These are phyloP conservation scores for Maccullochella peelii DNA, from an alignment of 2,113 vertebrate species.

Conservation along the genomic window DNA sequence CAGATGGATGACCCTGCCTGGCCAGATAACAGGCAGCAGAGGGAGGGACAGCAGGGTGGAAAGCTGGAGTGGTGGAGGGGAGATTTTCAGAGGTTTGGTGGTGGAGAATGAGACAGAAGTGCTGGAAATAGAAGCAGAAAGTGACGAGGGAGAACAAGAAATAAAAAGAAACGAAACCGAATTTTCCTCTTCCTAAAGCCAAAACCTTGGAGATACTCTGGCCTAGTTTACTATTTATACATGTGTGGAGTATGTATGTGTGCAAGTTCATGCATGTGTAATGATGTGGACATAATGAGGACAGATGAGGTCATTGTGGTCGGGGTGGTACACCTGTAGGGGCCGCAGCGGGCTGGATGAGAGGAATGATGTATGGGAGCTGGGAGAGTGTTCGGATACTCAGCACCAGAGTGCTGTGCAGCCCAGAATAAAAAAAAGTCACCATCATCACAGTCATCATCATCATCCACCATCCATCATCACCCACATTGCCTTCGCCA, in stretches of 20 bases:
- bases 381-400: conserved; percentile 9
- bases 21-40: conserved; percentile 46
- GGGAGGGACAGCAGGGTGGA: conserved; percentile 4
- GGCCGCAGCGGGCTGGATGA: conserved; percentile 28
- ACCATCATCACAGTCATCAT: conserved; percentile 54
- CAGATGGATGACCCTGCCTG: conserved; percentile 61
- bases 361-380: conserved; percentile 60
- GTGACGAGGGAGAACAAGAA: not conserved
- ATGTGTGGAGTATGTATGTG: conserved; percentile 28
- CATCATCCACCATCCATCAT: conserved; percentile 55
- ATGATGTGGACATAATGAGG: conserved; percentile 73
- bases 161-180: conserved; percentile 16
- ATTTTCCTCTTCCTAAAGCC: conserved; percentile 5
- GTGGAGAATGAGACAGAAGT: not conserved
- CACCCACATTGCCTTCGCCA: conserved; percentile 37
- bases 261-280: conserved; percentile 48
- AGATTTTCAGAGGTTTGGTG: conserved; percentile 3
- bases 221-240: conserved; percentile 72
- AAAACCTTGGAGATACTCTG: conserved; percentile 67
- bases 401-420: conserved; percentile 12
- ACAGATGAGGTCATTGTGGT: conserved; percentile 72
- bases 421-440: conserved; percentile 16
- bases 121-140: conserved; percentile 15
- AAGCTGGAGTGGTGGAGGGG: not conserved
- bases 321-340: conserved; percentile 71